Percentiles rank a stretch among this genome's conserved stretches.
Evolutionary conservation across 2,113 vertebrate species (phyloP).

Genomic region (Pollachius pollachius): DNA sequence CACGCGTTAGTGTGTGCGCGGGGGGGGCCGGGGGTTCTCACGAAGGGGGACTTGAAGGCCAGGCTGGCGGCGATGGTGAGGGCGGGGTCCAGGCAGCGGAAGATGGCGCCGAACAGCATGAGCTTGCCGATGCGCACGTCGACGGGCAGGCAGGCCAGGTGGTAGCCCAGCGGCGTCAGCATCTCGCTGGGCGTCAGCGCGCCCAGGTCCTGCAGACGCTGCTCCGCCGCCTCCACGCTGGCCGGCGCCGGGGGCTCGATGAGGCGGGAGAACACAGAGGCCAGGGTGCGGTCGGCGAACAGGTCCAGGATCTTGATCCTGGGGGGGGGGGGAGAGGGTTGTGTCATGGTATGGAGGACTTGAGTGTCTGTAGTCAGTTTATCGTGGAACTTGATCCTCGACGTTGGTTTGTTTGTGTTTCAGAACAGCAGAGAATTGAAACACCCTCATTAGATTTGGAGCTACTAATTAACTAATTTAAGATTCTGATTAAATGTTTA

Average conservation of each 20-base stretch:
- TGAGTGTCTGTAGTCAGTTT: no score
- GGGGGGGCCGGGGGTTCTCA: conserved; percentile 66
- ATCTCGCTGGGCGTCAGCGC: conserved; percentile 86
- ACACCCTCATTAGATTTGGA: no score
- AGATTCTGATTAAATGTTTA: no score
- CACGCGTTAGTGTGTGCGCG: neutral
- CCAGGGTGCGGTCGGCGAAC: conserved; percentile 81
- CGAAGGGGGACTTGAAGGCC: conserved; percentile 95
- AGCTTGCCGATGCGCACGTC: conserved; percentile 97
- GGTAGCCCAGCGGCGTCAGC: conserved; percentile 92
- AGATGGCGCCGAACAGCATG: conserved; percentile 95
- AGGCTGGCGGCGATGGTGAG: conserved; percentile 96
- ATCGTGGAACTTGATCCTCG: no score
- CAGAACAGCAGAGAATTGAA: no score
- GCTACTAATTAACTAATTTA: no score
- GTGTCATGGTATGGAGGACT: no score
- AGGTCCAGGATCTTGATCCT: conserved; percentile 96
- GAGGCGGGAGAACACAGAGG: conserved; percentile 85
- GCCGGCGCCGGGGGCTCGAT: conserved; percentile 84
- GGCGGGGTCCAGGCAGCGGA: conserved; percentile 93
- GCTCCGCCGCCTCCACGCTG: conserved; percentile 84
- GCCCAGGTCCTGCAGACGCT: conserved; percentile 87
- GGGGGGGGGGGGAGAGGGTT: conserved; percentile 3
- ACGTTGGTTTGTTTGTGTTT: no score
- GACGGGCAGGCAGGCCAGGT: conserved; percentile 93